Evolutionary conservation across 2,888 invertebrate genomes (phyloP).

Genomic region (Philopedon plagiatum): DNA sequence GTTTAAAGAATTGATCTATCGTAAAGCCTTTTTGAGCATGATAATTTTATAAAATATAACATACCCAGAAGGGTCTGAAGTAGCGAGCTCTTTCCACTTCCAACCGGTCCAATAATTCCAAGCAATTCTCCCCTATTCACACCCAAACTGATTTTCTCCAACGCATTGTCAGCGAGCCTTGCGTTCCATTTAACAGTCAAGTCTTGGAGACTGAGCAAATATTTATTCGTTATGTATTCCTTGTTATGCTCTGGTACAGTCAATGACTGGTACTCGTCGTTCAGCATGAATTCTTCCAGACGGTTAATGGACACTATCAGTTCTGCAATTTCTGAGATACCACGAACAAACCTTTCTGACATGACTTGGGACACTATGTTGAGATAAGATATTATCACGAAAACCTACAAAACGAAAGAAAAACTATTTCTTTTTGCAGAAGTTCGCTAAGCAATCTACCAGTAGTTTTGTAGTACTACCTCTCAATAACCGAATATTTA

Average conservation of each 20-base stretch:
- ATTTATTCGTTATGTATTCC: constrained; percentile 47
- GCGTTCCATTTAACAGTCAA: constrained; percentile 65
- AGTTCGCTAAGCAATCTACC: no score
- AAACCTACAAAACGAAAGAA: constrained; percentile 64
- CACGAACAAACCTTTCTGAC: constrained; percentile 73
- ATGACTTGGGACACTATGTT: constrained; percentile 72
- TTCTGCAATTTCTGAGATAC: constrained; percentile 69
- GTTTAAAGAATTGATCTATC: no score
- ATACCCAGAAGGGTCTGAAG: constrained; percentile 77
- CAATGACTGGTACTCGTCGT: constrained; percentile 61
- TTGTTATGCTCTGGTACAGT: constrained; percentile 47
- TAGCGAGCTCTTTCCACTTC: constrained; percentile 78
- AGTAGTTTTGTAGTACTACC: no score
- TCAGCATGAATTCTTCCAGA: constrained; percentile 65
- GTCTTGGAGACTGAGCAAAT: constrained; percentile 60
- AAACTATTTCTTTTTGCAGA: no score
- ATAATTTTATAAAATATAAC: no score
- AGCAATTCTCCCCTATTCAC: constrained; percentile 67
- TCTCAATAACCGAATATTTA: no score
- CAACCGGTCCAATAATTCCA: constrained; percentile 73
- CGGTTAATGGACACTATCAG: constrained; percentile 68
- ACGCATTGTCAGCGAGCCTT: constrained; percentile 61
- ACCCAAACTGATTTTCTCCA: constrained; percentile 61
- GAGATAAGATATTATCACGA: constrained; percentile 73
- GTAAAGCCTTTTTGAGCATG: no score